Evolutionary conservation across 2,113 vertebrate species (phyloP).

Genomic region (Todiramphus saurophagus): DNA sequence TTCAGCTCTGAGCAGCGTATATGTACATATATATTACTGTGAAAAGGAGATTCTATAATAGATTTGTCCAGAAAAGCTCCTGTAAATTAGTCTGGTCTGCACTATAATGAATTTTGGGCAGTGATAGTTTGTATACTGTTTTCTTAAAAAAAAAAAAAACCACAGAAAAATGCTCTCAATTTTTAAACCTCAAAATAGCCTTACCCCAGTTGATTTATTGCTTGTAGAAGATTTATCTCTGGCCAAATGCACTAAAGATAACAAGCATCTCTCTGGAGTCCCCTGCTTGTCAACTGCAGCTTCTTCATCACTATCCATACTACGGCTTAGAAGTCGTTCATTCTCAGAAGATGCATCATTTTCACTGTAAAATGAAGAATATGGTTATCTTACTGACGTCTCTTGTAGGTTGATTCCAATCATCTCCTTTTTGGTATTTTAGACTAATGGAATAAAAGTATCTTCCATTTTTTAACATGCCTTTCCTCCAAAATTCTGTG

Average conservation of each 20-base stretch:
- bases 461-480: not conserved
- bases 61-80: not conserved
- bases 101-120: not conserved
- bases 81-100: not conserved
- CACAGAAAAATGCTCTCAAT: not conserved
- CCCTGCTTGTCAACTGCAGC: constrained; percentile 89
- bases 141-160: not conserved
- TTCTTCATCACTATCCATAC: constrained; percentile 97
- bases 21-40: not conserved
- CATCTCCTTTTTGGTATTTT: not conserved
- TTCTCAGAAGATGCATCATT: constrained; percentile 98
- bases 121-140: not conserved
- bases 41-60: not conserved
- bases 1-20: not conserved
- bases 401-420: not conserved
- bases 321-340: constrained; percentile 92
- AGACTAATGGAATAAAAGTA: not conserved
- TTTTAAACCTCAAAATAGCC: not conserved
- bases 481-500: not conserved
- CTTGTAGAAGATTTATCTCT: constrained; percentile 81
- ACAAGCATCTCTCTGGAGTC: constrained; percentile 87
- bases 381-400: not conserved
- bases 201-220: constrained; percentile 91
- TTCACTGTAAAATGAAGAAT: constrained; percentile 79
- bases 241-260: constrained; percentile 90